A percentile compares a stretch with the other conserved stretches of the same genome.
Conservation (phyloP, 2,888 invertebrate genomes). For the Aphrophora alni region DNA sequence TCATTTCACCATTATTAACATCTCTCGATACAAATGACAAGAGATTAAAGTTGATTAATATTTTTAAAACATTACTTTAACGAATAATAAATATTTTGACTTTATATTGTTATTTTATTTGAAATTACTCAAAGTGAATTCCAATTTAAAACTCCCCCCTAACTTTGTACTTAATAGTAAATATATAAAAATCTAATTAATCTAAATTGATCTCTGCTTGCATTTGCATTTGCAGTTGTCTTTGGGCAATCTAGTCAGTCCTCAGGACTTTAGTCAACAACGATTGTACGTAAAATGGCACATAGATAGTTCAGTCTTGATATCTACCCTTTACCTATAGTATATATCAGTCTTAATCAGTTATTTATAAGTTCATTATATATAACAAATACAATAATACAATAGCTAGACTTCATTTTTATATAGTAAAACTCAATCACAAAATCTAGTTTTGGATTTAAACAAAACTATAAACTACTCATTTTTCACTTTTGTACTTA, state of each 20-base stretch:
- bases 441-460: conserved; percentile 29
- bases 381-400: neutral
- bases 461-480: conserved; percentile 21
- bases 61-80: neutral
- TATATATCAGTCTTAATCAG: neutral
- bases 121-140: neutral
- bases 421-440: neutral
- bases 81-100: neutral
- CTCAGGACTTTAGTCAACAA: conserved; percentile 4
- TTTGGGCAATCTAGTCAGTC: neutral
- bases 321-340: neutral
- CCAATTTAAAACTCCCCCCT: neutral
- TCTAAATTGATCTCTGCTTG: neutral
- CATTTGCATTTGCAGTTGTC: neutral
- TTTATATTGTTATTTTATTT: neutral
- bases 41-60: too few relatives aligned
- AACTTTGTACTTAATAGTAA: neutral
- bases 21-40: too few relatives aligned
- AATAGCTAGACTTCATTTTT: neutral
- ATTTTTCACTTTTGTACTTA: conserved; percentile 31
- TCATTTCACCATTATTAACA: too few relatives aligned
- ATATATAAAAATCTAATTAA: neutral
- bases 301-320: neutral
- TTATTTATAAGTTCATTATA: neutral
- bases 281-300: neutral